phyloP scores from a whole-genome alignment of 2,797 vertebrate genomes.

The Tragopan temminckii region DNA sequence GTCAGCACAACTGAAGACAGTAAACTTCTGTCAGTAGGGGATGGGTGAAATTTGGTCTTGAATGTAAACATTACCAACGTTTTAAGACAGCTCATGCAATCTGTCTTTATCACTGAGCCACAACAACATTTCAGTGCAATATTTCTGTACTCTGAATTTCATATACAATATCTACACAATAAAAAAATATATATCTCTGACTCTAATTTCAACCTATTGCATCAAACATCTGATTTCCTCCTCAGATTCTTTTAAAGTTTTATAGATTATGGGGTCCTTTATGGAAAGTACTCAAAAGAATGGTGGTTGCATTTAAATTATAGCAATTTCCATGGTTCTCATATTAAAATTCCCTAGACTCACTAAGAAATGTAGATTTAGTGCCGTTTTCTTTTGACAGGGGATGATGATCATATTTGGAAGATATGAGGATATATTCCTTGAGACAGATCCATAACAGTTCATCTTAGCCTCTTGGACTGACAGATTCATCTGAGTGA shows the following conservation, averaged over 20 bases:
- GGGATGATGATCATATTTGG: not conserved
- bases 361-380: not conserved
- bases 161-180: not conserved
- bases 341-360: not conserved
- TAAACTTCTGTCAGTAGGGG: not conserved
- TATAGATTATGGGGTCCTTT: not conserved
- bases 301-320: not conserved
- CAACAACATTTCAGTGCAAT: not conserved
- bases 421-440: not conserved
- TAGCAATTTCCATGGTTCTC: not conserved
- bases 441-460: not conserved
- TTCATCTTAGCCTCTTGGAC: not conserved
- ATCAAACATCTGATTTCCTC: not conserved
- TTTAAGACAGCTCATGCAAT: not conserved
- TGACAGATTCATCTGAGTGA: conserved; percentile 37
- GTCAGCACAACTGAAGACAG: not conserved
- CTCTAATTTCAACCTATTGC: not conserved
- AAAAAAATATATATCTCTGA: not conserved
- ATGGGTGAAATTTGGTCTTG: not conserved
- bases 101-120: not conserved
- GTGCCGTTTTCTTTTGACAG: not conserved
- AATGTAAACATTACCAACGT: not conserved
- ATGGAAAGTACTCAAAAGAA: not conserved
- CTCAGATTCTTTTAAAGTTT: not conserved
- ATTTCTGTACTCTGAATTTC: not conserved